Base-by-base conservation (phyloP, 2,888 invertebrate genomes). In the Rapana venosa region DNA sequence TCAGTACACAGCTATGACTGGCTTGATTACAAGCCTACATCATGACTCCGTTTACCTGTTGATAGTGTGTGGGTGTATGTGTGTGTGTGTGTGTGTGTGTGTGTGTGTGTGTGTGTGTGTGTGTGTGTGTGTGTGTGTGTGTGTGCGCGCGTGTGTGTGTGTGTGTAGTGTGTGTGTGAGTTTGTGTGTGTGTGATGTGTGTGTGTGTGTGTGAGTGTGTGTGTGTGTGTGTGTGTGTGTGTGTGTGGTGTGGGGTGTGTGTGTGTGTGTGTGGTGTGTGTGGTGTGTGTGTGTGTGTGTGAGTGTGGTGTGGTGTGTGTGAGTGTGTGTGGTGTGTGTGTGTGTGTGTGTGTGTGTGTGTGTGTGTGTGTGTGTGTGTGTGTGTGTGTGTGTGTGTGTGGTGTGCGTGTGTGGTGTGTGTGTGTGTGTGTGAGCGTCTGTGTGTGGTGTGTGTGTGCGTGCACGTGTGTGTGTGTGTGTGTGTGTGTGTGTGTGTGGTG, bases 171-270 rank as follows among this genome's bases (percentile, higher is more conserved):
- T 35, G 83, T 22, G 83, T 83, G 17, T n/a, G n/a, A n/a, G n/a
- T n/a, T n/a, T 83, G 83, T 83, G 83, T 83, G 83, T 83, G 83
- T 83, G 83, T 83, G 36, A n/a, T 83, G 83, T 83, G 83, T 83
- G 83, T 47, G 35, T 83, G 83, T 83, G 83, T 83, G 83, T 83
- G 35, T 35, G 83, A 2, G 22, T 11, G 11, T 30, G 74, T 74
- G 83, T 83, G 83, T 83, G 83, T 83, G 83, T 83, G 83, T 83
- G 83, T 83, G 35, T 83, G 83, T 83, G 83, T 83, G 83, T 83
- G 83, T 83, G 83, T 83, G 83, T 83, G 83, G 83, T 83, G 83
- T 83, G 17, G 83, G 47, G 83, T 35, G 83, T 22, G 83, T 83
- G 17, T 83, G 83, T 83, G 83, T 83, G 83, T 83, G 83, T 83